Percentiles rank a stretch among this genome's conserved stretches.
Evolutionary conservation across 1,140 invertebrate species (phyloP).

Genomic region (Metaphire vulgaris): DNA sequence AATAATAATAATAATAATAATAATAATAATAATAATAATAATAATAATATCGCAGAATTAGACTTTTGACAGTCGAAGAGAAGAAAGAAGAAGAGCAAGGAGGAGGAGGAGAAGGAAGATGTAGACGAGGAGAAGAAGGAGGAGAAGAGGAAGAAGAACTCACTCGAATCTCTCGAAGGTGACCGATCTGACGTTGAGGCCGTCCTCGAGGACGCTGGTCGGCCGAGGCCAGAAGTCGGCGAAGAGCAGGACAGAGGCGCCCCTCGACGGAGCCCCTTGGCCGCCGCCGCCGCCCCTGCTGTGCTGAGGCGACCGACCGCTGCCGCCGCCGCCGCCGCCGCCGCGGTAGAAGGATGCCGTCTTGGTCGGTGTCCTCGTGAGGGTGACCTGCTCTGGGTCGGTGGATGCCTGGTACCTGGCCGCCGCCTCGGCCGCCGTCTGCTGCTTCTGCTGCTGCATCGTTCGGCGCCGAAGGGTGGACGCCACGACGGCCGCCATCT

Average conservation of each 20-base stretch:
- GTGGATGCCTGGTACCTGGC: constrained; percentile 15
- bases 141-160: constrained; percentile 17
- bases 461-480: constrained; percentile 28
- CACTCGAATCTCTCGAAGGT: constrained; percentile 29
- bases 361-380: constrained; percentile 8
- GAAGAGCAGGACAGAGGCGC: no score
- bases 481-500: constrained; percentile 30
- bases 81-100: no score
- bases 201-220: constrained; percentile 8
- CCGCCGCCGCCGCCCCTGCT: background rate
- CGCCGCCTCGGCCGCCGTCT: constrained; percentile 1
- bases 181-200: constrained; percentile 15
- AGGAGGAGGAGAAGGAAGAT: no score
- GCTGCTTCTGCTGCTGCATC: constrained; percentile 24
- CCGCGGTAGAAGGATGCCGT: constrained; percentile 25
- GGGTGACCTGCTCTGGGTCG: constrained; percentile 20
- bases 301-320: background rate
- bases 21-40: no score
- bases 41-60: no score
- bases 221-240: constrained; percentile 27
- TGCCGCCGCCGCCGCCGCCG: background rate
- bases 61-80: no score
- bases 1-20: no score
- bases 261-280: no score
- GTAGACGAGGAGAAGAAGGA: no score